Conservation (phyloP, 35 echinoderm and acorn worm species). For the Heliocidaris tuberculata region DNA sequence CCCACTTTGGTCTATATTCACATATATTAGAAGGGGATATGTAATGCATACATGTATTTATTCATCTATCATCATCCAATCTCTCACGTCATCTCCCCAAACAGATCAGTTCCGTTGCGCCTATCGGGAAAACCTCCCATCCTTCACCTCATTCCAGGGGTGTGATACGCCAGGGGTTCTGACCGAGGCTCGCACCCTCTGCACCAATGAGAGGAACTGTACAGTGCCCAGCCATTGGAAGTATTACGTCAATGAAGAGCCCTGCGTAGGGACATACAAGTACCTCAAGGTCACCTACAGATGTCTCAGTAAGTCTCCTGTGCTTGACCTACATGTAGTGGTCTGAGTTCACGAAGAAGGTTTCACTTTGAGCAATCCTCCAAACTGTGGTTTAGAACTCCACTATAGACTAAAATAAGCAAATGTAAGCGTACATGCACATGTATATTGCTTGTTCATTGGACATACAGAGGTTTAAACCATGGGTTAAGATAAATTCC, state of each 20-base stretch:
- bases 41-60: no score
- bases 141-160: conserved; percentile 51
- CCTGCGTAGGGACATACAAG: conserved; percentile 82
- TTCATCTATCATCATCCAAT: background rate
- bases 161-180: conserved; percentile 66
- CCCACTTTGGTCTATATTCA: no score
- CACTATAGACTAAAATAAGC: no score
- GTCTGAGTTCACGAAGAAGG: no score
- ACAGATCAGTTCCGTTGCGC: conserved; percentile 59
- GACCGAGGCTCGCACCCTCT: conserved; percentile 39
- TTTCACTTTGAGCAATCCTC: no score
- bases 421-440: no score
- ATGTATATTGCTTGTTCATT: no score
- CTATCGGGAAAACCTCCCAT: conserved; percentile 55
- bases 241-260: conserved; percentile 60
- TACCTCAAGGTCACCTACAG: conserved; percentile 88
- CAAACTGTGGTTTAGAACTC: no score
- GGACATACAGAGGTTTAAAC: no score
- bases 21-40: no score
- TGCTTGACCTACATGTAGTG: no score
- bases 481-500: no score
- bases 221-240: conserved; percentile 82
- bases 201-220: conserved; percentile 72
- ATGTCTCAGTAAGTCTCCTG: conserved; percentile 81
- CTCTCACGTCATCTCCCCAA: background rate